Evolutionary conservation across 2,113 vertebrate species (phyloP).

Genomic region (Siniperca chuatsi): DNA sequence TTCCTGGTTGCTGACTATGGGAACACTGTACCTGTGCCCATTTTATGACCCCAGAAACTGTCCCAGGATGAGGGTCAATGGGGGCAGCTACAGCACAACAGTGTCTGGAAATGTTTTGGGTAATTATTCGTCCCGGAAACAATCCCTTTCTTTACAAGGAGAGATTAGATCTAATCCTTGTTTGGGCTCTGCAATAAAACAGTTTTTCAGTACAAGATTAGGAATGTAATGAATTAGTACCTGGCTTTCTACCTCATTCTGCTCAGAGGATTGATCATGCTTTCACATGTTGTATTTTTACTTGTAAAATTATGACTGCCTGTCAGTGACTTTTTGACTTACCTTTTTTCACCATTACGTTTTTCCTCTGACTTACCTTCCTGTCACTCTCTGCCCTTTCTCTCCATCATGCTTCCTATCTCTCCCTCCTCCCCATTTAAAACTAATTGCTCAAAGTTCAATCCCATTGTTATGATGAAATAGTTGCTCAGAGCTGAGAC

Average conservation of each 20-base stretch:
- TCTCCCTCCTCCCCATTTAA: no score
- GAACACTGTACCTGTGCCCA: background rate
- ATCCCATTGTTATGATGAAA: background rate
- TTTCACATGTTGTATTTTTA: background rate
- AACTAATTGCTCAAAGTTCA: conserved; percentile 12
- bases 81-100: background rate
- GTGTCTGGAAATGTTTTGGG: background rate
- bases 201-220: conserved; percentile 6
- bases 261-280: background rate
- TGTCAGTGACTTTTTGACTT: background rate
- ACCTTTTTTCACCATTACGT: background rate
- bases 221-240: background rate
- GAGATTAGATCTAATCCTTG: conserved; percentile 44
- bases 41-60: conserved; percentile 4
- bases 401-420: background rate
- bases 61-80: no score
- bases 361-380: background rate
- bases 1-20: conserved; percentile 6
- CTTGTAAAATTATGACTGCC: background rate
- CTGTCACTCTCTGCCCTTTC: background rate
- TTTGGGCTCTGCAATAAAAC: background rate
- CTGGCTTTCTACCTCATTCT: background rate
- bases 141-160: conserved; percentile 12
- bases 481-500: no score
- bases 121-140: conserved; percentile 34